Conservation (phyloP, 2,888 invertebrate species). For the Hemithea aestivaria region DNA sequence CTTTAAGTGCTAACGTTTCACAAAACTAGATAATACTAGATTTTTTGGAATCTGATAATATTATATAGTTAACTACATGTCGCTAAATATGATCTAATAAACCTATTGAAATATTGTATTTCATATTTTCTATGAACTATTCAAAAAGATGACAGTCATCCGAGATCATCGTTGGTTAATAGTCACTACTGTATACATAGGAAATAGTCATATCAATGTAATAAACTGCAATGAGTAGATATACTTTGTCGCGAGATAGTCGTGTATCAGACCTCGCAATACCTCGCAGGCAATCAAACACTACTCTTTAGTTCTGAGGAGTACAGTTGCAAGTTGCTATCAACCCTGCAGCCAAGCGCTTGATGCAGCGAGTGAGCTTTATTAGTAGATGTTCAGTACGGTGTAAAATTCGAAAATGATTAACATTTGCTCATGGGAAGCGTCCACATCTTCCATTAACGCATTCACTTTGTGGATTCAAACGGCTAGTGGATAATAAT, state of each 20-base stretch:
- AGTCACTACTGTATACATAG: conserved; percentile 2
- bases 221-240: no score
- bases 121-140: conserved; percentile 10
- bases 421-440: conserved; percentile 70
- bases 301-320: conserved; percentile 14
- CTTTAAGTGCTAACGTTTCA: conserved; percentile 7
- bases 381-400: conserved; percentile 47
- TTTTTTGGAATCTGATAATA: not conserved
- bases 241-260: not conserved
- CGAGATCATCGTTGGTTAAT: conserved; percentile 10
- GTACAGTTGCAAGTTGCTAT: conserved; percentile 26
- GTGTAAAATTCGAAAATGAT: conserved; percentile 59
- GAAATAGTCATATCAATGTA: conserved; percentile 3
- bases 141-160: conserved; percentile 8
- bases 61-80: conserved; percentile 5
- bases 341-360: conserved; percentile 50
- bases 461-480: conserved; percentile 70
- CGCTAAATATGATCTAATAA: conserved; percentile 8
- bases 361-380: conserved; percentile 61
- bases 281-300: conserved; percentile 18
- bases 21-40: conserved; percentile 3
- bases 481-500: conserved; percentile 74
- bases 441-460: conserved; percentile 76
- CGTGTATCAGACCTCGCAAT: conserved; percentile 2
- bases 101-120: conserved; percentile 4